Evolutionary conservation across 1,140 invertebrate species (phyloP), one percentile per base, ranked within the genome.

Genomic region (Penaeus indicus): DNA sequence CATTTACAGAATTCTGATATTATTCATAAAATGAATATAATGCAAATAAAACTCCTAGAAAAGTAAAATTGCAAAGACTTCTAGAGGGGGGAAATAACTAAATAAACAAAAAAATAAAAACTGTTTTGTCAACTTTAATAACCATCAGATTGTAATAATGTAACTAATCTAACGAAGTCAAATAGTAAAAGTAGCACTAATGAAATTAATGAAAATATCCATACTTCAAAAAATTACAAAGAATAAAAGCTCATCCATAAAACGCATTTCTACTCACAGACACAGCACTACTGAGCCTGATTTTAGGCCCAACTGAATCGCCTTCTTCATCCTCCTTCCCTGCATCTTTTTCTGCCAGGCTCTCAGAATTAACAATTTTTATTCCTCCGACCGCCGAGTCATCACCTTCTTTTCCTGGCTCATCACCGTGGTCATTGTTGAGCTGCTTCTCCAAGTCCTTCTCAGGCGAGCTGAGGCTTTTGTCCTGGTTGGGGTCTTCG

Each of bases 401-500:
- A 54, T 42, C 16, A 10, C 32, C 80, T 7, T 42, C 64, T 25
- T 61, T 86, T 22, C 67, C 72, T 32, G 78, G 16, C 63, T 77
- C 67, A 19, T 22, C 22, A 19, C 21, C 61, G 22, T 67, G 60
- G 27, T 75, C 42, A 18, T 10, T 61, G 47, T 67, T 21, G 47
- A 47, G 47, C 11, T 47, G 47, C 47, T 47, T 47, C 47, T 47
- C 47, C 11, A 7, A 13, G 47, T 47, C 47, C 47, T 47, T 47
- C 47, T 47, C 47, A 47, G 47, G 47, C 47, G 47, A 47, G 47
- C 47, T 10, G 7, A 47, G 47, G 47, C 47, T 47, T 13, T 77
- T 84, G 0, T 42, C 67, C 54, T 84, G 47, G 64, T 88, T 88
- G 18, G 89, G 81, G 69, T 85, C 86, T 27, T 88, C 90, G 47